Conservation (phyloP, 2,888 invertebrate genomes). For the Harmothoe impar region DNA sequence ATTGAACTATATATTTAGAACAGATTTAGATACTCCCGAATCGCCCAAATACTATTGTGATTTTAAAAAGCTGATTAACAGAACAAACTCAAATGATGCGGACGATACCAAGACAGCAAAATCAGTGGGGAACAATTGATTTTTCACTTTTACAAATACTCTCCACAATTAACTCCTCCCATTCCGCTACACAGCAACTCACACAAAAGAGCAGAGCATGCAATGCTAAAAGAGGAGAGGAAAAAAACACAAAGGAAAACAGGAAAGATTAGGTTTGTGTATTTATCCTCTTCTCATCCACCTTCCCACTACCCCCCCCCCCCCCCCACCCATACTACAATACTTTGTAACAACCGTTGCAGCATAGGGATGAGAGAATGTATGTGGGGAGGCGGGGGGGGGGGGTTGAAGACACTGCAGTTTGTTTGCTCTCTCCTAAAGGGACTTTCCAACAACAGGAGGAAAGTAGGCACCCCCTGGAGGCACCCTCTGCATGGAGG, state of each 20-base stretch:
- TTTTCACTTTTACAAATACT: too few relatives aligned
- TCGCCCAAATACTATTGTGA: too few relatives aligned
- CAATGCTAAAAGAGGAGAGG: neutral
- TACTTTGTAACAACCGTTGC: neutral
- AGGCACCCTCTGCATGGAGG: neutral
- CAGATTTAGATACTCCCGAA: too few relatives aligned
- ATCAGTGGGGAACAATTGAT: too few relatives aligned
- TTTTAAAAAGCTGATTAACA: too few relatives aligned
- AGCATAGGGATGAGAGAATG: too few relatives aligned
- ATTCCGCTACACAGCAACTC: neutral
- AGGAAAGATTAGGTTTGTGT: neutral
- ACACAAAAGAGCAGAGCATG: neutral
- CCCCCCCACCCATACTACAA: neutral
- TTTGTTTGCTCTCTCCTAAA: neutral
- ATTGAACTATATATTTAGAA: too few relatives aligned
- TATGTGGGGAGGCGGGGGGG: neutral
- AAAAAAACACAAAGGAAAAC: neutral
- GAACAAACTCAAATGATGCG: too few relatives aligned
- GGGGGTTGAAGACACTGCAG: neutral
- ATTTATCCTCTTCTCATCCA: neutral
- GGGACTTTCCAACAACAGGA: neutral
- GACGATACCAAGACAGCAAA: too few relatives aligned
- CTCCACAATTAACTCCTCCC: neutral
- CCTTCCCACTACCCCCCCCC: neutral
- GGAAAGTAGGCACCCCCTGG: neutral